These are phyloP conservation scores for Melinaea menophilus DNA, from an alignment of 2,888 invertebrate genomes.

Conservation along the genomic window DNA sequence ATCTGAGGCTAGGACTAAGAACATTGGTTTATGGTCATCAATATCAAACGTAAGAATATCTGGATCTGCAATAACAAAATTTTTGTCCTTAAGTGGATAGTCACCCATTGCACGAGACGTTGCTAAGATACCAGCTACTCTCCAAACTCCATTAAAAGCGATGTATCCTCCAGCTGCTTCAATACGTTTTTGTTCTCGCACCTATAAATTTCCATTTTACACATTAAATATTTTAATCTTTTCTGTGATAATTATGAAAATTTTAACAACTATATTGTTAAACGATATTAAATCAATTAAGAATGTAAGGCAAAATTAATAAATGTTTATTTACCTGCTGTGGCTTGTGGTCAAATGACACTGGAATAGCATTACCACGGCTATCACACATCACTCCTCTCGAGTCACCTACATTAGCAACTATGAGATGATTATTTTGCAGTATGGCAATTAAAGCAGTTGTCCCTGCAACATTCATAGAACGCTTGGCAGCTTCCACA, in stretches of 20 bases:
- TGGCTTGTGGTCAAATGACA: conserved; percentile 98
- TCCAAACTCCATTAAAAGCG: conserved; percentile 96
- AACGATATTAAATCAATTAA: too few relatives aligned
- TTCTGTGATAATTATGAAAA: neutral
- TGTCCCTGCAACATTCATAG: conserved; percentile 88
- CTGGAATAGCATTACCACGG: conserved; percentile 91
- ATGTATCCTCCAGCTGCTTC: conserved; percentile 97
- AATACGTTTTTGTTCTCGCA: conserved; percentile 93
- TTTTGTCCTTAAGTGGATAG: conserved; percentile 95
- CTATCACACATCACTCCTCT: conserved; percentile 96
- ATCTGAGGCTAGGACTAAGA: conserved; percentile 95
- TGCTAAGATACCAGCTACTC: conserved; percentile 96
- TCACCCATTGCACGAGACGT: conserved; percentile 97
- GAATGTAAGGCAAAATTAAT: conserved; percentile 9
- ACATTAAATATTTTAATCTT: neutral
- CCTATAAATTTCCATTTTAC: conserved; percentile 67
- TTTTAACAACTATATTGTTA: neutral
- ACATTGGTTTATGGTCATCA: conserved; percentile 90
- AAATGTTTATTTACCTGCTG: conserved; percentile 83
- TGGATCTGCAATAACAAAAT: conserved; percentile 96
- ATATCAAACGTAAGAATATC: conserved; percentile 95
- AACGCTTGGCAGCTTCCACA: conserved; percentile 89
- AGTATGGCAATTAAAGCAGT: conserved; percentile 94
- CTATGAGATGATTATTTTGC: conserved; percentile 88
- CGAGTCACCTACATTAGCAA: conserved; percentile 98